Evolutionary conservation across 2,888 invertebrate genomes (phyloP).

Genomic region (Oxycera nigricornis): DNA sequence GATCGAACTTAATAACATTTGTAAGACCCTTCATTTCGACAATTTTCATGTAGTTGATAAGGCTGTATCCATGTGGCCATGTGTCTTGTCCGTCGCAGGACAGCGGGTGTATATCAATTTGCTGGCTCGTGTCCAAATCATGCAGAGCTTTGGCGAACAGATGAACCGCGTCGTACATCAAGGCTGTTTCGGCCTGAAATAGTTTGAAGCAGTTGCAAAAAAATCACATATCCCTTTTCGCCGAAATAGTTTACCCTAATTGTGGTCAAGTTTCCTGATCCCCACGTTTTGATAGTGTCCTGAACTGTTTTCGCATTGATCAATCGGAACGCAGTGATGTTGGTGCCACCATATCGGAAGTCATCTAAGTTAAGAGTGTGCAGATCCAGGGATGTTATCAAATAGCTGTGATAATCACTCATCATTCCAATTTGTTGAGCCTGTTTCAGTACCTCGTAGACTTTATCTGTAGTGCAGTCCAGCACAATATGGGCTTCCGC

Average conservation of each 20-base stretch:
- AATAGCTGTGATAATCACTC: constrained; percentile 93
- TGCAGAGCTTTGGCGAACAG: constrained; percentile 92
- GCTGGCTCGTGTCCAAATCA: constrained; percentile 87
- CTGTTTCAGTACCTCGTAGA: constrained; percentile 86
- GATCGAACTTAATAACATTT: constrained; percentile 92
- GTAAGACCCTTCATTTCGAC: constrained; percentile 94
- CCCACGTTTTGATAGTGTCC: constrained; percentile 81
- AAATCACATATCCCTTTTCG: too few relatives aligned
- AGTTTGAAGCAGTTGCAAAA: constrained; percentile 58
- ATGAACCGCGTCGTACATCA: constrained; percentile 96
- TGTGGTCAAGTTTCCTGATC: constrained; percentile 61
- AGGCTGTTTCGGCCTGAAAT: constrained; percentile 86
- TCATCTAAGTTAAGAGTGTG: constrained; percentile 91
- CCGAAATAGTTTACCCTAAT: constrained; percentile 65
- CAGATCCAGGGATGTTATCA: constrained; percentile 90
- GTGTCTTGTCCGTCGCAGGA: constrained; percentile 88
- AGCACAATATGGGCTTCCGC: constrained; percentile 90
- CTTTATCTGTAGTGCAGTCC: constrained; percentile 86
- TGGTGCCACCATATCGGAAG: constrained; percentile 94
- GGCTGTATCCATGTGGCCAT: constrained; percentile 92
- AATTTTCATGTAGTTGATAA: constrained; percentile 97
- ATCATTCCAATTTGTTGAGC: constrained; percentile 97
- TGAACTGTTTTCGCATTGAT: constrained; percentile 86
- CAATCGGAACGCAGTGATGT: constrained; percentile 91
- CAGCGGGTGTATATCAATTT: constrained; percentile 85